Base-by-base conservation (phyloP, 23 tunicate genomes). In the Halocynthia roretzi region DNA sequence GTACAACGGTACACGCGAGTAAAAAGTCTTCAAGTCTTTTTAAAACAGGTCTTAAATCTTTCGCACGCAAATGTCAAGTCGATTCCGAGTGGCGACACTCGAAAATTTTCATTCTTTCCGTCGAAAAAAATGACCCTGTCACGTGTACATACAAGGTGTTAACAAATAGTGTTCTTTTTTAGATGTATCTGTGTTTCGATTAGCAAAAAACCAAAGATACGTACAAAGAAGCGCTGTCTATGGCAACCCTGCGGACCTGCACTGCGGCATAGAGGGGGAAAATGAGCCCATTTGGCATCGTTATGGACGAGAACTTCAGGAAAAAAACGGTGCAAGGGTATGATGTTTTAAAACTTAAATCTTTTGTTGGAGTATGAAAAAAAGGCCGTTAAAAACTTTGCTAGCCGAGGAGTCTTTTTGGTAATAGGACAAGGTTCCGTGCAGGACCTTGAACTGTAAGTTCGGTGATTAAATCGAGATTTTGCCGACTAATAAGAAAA, bases 211-310 rank as follows among this genome's bases (percentile, higher is more conserved):
- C 11, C 56, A 83, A 8, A 55, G 71, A 15, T 54, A 55, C 5
- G 76, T 83, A 22, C 74, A 70, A 23, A 67, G 52, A 49, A 14
- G 52, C 19, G 87, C 82, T n/a, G 51, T 54, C 6, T 49, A 75
- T n/a, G 85, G 88, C 10, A 76, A 57, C 7, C 18, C 62, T 14
- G 31, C 74, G 10, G 71, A 86, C 7, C 11, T 89, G 8, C 68
- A 76, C 15, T 89, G 96, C 54, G 96, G 65, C 0, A 89, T 89
- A 23, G 62, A 89, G 70, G 96, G 96, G 8, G 96, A 83, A 54
- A n/a, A 61, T 14, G 52, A 14, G n/a, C 96, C 96, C 0, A 67
- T 84, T 7, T 89, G 96, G 96, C 53, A 77, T 10, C 85, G 84
- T 10, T 51, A 71, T 17, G 83, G 80, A 19, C 54, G 71, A 12